Percentiles rank a stretch among this genome's conserved stretches.
Evolutionary conservation across 2,888 invertebrate genomes (phyloP).

Genomic region (Limnephilus marmoratus): DNA sequence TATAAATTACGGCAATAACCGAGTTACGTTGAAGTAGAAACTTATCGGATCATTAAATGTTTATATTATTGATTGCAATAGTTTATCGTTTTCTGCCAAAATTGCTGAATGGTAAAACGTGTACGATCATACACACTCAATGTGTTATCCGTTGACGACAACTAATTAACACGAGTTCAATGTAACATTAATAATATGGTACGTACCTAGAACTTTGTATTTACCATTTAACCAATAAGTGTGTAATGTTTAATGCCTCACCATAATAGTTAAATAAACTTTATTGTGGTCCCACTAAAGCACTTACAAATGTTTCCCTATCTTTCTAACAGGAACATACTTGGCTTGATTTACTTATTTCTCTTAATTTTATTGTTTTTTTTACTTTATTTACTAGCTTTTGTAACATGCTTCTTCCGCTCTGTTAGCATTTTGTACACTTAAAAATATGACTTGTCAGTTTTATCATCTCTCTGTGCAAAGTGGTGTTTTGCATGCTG

Average conservation of each 20-base stretch:
- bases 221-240: background rate
- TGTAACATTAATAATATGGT: background rate
- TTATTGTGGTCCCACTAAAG: background rate
- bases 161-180: background rate
- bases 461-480: too few relatives aligned
- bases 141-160: background rate
- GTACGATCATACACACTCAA: background rate
- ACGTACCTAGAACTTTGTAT: background rate
- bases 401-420: too few relatives aligned
- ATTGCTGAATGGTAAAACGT: slow-evolving; percentile 33
- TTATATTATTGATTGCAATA: background rate
- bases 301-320: too few relatives aligned
- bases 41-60: background rate
- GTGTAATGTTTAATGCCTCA: background rate
- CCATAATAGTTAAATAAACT: too few relatives aligned
- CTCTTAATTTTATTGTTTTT: too few relatives aligned
- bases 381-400: too few relatives aligned
- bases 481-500: too few relatives aligned
- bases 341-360: too few relatives aligned
- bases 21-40: background rate
- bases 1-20: background rate
- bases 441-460: too few relatives aligned
- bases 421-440: too few relatives aligned
- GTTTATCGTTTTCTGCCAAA: slow-evolving; percentile 33
- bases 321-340: too few relatives aligned